Conservation (phyloP, 1,140 invertebrate species). For the Yoshiicerus persimilis region DNA sequence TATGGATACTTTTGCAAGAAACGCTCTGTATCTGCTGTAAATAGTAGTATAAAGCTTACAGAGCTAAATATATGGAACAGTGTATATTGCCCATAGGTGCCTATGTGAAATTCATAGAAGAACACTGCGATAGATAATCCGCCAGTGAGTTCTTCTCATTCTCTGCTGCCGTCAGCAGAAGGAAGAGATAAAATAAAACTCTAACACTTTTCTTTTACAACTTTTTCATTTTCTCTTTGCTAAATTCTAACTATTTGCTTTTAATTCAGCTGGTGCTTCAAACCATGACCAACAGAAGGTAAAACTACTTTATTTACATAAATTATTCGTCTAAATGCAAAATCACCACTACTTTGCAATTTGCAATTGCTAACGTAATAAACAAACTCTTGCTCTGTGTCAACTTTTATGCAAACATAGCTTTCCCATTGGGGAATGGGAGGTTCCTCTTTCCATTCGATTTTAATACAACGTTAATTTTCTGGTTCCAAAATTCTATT, state of each 20-base stretch:
- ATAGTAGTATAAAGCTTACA: no score
- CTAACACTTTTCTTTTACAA: background rate
- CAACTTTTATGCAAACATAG: background rate
- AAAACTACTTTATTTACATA: background rate
- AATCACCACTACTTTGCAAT: background rate
- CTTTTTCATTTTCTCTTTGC: background rate
- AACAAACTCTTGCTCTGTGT: background rate
- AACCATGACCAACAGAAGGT: slow-evolving; percentile 12
- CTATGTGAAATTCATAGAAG: background rate
- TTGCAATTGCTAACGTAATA: no score
- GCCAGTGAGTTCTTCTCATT: background rate
- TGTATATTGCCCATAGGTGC: no score
- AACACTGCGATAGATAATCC: background rate
- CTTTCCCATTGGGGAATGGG: background rate
- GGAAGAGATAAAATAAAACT: background rate
- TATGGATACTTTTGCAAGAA: no score
- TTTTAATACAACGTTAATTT: background rate
- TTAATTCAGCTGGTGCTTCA: background rate
- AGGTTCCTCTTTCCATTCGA: background rate
- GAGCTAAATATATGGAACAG: no score
- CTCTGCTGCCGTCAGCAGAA: background rate
- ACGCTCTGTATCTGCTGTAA: no score
- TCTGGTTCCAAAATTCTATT: background rate
- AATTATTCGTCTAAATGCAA: background rate
- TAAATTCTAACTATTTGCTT: background rate